Evolutionary conservation across 23 tunicate species (phyloP).

Genomic region (Trididemnum miniatum): DNA sequence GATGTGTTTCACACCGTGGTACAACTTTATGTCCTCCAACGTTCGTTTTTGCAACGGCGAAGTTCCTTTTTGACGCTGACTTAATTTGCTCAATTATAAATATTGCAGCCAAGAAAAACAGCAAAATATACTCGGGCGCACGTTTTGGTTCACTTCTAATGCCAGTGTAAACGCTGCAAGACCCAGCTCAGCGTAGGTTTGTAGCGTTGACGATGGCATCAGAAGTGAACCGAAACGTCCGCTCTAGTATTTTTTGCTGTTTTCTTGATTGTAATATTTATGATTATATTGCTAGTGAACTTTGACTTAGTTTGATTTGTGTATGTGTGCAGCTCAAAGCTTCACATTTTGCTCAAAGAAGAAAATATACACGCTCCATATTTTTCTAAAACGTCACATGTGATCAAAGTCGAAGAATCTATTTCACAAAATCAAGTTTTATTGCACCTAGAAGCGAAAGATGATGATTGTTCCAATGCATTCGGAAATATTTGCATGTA

Average conservation of each 20-base stretch:
- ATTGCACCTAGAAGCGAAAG: constrained; percentile 38
- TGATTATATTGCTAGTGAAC: neutral
- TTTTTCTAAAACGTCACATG: constrained; percentile 10
- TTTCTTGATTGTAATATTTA: neutral
- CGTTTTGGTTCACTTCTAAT: too few relatives aligned
- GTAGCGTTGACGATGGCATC: too few relatives aligned
- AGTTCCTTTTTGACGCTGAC: too few relatives aligned
- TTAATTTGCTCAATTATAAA: too few relatives aligned
- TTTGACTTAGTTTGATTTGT: neutral
- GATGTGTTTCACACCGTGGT: too few relatives aligned
- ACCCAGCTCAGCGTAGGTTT: too few relatives aligned
- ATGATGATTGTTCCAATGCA: constrained; percentile 37
- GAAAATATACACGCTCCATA: constrained; percentile 34
- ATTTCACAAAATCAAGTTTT: constrained; percentile 26
- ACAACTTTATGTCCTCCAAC: too few relatives aligned
- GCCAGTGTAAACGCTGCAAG: too few relatives aligned
- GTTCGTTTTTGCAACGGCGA: too few relatives aligned
- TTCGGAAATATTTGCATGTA: constrained; percentile 35
- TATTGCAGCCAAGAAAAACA: too few relatives aligned
- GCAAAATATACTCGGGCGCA: too few relatives aligned
- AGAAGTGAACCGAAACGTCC: neutral
- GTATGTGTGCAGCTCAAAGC: constrained; percentile 5
- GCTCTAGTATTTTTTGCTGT: neutral
- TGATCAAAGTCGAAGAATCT: constrained; percentile 24
- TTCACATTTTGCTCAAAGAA: constrained; percentile 19